Evolutionary conservation across 2,797 vertebrate genomes (phyloP), one percentile per base, ranked within the genome.

Genomic region (Menidia menidia): DNA sequence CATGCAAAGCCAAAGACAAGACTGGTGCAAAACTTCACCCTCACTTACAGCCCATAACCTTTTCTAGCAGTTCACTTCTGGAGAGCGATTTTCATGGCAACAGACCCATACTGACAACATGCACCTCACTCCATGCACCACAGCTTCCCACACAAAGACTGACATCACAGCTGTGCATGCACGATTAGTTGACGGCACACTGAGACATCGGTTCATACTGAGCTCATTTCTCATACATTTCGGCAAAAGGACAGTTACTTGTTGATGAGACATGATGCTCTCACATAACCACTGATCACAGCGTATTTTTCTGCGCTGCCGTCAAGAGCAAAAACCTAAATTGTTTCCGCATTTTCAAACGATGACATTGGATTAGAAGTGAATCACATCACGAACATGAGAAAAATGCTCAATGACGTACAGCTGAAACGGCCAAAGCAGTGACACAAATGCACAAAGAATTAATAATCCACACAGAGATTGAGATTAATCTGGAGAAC

Each of bases 51-150:
- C 80, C 54, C 60, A 56, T 68, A 64, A 66, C 63, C 78, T 80
- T 70, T 73, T 51, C 64, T 57, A 62, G 60, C 68, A 64, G 72
- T 69, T 83, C 81, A 78, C 70, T 82, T 75, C 47, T 69, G 78
- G 76, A 85, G 77, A 63, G 86, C 73, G 74, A 89, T 90, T 73
- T 88, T 89, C 92, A 93, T 91, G 88, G 89, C 89, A 92, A 93
- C 92, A 68, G 84, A 85, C 63, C 82, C 75, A 81, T 69, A 76
- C 68, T 84, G 73, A 76, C 80, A 73, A 88, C 93, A 93, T 94
- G 92, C 93, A 92, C 81, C 73, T 83, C 63, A 68, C 85, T 90
- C 83, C 92, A 93, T 93, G 93, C 93, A 88, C 80, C 71, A 84
- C 69, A 48, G 66, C 90, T 87, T 87, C 90, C 87, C 86, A 91